phyloP scores from a whole-genome alignment of 64 coral and sea anemone genomes.

The Astreopora myriophthalma region DNA sequence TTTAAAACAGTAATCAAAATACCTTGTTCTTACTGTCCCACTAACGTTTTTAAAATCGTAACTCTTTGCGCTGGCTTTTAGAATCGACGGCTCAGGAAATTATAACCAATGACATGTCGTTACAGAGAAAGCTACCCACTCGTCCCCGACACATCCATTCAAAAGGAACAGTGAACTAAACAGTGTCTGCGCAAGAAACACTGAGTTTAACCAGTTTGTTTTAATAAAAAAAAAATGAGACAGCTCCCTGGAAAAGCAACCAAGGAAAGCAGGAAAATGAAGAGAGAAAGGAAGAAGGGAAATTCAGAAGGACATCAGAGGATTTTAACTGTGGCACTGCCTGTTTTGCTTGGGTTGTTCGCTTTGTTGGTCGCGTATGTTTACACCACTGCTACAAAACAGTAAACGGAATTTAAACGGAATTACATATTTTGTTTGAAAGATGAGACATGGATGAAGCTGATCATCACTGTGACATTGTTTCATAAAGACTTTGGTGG shows the following conservation, averaged over 20 bases:
- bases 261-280: constrained; percentile 82
- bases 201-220: neutral
- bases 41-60: too few species aligned
- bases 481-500: neutral
- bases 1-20: too few species aligned
- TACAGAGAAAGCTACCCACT: neutral
- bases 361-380: constrained; percentile 73
- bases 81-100: neutral
- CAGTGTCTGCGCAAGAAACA: neutral
- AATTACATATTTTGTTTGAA: neutral
- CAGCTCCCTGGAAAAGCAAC: constrained; percentile 86
- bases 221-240: constrained; percentile 58
- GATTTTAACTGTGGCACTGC: constrained; percentile 79
- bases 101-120: constrained; percentile 18
- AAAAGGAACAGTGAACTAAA: neutral
- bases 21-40: too few species aligned
- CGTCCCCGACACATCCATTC: neutral
- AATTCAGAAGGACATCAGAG: constrained; percentile 77
- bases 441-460: constrained; percentile 19
- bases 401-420: neutral
- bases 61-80: neutral
- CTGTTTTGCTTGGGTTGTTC: constrained; percentile 79
- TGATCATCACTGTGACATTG: neutral
- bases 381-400: constrained; percentile 68
- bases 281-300: constrained; percentile 76